These are phyloP conservation scores for Glyphotaelius pellucidus DNA, from an alignment of 2,888 invertebrate species.

Conservation along the genomic window DNA sequence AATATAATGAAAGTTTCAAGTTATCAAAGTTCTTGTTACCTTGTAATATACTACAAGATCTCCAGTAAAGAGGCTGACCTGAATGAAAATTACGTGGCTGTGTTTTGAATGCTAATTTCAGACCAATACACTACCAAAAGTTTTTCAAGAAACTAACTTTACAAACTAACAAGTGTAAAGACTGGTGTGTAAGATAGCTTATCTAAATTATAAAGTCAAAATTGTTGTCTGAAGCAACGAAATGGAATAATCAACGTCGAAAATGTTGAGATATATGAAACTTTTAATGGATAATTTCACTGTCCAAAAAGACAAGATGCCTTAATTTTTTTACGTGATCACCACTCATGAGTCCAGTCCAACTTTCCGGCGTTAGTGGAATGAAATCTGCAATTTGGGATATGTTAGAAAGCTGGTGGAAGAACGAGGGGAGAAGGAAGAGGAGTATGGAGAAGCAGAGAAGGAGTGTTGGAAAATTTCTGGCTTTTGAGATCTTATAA, in stretches of 20 bases:
- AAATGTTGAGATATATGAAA: neutral
- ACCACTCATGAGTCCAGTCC: no score
- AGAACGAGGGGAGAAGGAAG: no score
- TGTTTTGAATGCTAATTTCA: neutral
- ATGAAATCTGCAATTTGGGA: no score
- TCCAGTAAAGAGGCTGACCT: no score
- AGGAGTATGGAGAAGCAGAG: no score
- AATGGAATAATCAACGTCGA: neutral
- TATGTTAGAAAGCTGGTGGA: no score
- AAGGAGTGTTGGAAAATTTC: neutral
- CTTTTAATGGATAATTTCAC: neutral
- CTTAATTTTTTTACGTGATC: neutral
- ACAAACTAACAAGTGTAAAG: no score
- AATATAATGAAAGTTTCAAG: neutral
- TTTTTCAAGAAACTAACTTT: no score
- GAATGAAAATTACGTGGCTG: neutral
- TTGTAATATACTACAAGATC: neutral
- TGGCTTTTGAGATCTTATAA: no score
- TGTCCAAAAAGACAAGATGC: neutral
- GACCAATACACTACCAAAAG: neutral
- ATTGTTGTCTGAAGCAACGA: neutral
- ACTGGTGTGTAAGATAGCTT: no score
- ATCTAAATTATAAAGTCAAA: neutral
- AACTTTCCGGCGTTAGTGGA: no score
- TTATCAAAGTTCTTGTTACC: neutral